These are phyloP conservation scores for Catamblyrhynchus diadema DNA, from an alignment of 2,797 vertebrate species.

Conservation along the genomic window DNA sequence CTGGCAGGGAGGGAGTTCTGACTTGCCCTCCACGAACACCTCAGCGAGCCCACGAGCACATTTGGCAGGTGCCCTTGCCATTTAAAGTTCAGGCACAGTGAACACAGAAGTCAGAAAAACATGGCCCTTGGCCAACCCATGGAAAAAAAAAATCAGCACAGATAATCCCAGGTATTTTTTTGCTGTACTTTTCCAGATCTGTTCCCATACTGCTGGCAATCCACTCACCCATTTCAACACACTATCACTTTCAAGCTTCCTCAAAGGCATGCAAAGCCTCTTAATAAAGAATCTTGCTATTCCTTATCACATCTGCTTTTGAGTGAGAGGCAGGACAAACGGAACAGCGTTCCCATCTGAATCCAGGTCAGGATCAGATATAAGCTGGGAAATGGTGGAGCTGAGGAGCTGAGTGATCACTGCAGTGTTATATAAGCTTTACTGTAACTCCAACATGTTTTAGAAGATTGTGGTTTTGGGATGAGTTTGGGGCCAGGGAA, in stretches of 20 bases:
- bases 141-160: background rate
- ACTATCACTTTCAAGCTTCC: background rate
- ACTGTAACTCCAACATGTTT: background rate
- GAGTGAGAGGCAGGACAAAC: background rate
- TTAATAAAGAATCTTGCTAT: slow-evolving; percentile 27
- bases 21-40: slow-evolving; percentile 14
- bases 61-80: slow-evolving; percentile 11
- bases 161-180: background rate
- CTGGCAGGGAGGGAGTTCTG: slow-evolving; percentile 13
- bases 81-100: slow-evolving; percentile 10
- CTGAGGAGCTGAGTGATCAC: background rate
- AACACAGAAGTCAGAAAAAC: background rate
- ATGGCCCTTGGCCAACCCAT: background rate
- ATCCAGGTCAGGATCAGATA: slow-evolving; percentile 39
- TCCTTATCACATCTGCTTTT: slow-evolving; percentile 45
- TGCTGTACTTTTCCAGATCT: slow-evolving; percentile 36
- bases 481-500: background rate
- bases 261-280: slow-evolving; percentile 23
- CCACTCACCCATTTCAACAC: background rate
- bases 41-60: background rate
- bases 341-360: background rate
- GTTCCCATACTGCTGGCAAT: background rate
- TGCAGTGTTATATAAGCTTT: background rate
- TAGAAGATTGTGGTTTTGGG: background rate
- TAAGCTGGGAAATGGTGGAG: background rate